Percentiles rank a stretch among this genome's conserved stretches.
These are phyloP conservation scores for Coregonus sp. DNA, from an alignment of 2,797 vertebrate species.

Conservation along the genomic window DNA sequence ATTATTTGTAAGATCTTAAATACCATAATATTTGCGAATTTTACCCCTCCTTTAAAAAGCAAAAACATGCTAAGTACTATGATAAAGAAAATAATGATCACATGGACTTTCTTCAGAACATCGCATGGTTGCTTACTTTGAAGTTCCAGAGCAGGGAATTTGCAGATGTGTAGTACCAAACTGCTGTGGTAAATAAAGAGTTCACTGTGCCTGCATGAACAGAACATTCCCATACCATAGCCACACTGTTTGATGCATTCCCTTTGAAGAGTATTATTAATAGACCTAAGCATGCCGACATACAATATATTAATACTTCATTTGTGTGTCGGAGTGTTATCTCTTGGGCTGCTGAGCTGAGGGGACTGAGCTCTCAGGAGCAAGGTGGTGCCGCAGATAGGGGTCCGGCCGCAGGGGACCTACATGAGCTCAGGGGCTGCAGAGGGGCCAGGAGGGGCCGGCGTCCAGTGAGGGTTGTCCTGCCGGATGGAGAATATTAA, in stretches of 20 bases:
- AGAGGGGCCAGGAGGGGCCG: slow-evolving; percentile 6
- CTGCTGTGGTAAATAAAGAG: background rate
- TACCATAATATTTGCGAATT: slow-evolving; percentile 13
- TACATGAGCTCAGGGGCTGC: background rate
- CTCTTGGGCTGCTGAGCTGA: background rate
- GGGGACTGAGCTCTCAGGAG: background rate
- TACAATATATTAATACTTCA: slow-evolving; percentile 6
- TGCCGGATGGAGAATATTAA: slow-evolving; percentile 70
- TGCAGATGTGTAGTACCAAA: too few species aligned
- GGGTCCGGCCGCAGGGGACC: slow-evolving; percentile 13
- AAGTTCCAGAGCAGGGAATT: background rate
- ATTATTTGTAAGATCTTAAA: slow-evolving; percentile 22
- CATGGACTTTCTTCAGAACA: background rate
- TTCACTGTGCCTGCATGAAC: background rate
- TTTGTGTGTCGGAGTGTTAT: background rate
- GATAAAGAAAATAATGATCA: background rate
- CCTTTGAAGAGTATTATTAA: background rate
- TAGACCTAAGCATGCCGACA: too few species aligned
- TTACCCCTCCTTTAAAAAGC: background rate
- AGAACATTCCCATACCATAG: background rate
- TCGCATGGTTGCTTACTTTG: background rate
- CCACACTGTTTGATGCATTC: background rate
- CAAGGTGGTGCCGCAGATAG: slow-evolving; percentile 17
- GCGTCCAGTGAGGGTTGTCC: slow-evolving; percentile 44
- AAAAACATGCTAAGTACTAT: background rate